These are phyloP conservation scores for Caenorhabditis doughertyi DNA, from an alignment of 2,888 invertebrate species.

Conservation along the genomic window DNA sequence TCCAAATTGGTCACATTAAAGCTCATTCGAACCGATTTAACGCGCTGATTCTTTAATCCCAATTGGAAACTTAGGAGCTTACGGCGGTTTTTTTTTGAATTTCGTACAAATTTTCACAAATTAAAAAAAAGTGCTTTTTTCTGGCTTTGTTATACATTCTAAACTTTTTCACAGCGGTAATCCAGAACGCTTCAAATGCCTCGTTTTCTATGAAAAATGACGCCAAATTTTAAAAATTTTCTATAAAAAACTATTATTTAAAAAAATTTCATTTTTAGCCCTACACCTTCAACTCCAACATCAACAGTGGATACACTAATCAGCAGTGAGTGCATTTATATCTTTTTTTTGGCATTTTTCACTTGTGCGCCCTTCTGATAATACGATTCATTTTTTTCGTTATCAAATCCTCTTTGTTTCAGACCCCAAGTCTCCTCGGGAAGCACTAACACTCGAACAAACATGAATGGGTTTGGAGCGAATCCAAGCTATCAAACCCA, in stretches of 20 bases:
- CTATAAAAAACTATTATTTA: neutral
- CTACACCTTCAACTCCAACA: slow-evolving; percentile 34
- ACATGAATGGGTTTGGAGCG: slow-evolving; percentile 62
- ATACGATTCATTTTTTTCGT: too few species aligned
- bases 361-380: neutral
- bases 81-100: too few species aligned
- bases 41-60: too few species aligned
- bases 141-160: too few species aligned
- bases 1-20: too few species aligned
- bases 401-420: slow-evolving; percentile 7
- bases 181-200: neutral
- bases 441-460: slow-evolving; percentile 27
- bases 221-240: neutral
- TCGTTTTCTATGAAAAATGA: neutral
- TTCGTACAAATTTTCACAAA: too few species aligned
- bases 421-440: slow-evolving; percentile 56
- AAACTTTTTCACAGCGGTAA: too few species aligned
- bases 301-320: slow-evolving; percentile 60
- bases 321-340: slow-evolving; percentile 44
- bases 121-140: too few species aligned
- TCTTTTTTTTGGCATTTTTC: neutral
- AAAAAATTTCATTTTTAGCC: slow-evolving; percentile 27
- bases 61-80: too few species aligned
- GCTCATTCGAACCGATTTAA: too few species aligned
- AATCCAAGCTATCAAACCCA: slow-evolving; percentile 52